Evolutionary conservation across 2,113 vertebrate genomes (phyloP), one percentile per base, ranked within the genome.

Genomic region (Nettapus auritus): DNA sequence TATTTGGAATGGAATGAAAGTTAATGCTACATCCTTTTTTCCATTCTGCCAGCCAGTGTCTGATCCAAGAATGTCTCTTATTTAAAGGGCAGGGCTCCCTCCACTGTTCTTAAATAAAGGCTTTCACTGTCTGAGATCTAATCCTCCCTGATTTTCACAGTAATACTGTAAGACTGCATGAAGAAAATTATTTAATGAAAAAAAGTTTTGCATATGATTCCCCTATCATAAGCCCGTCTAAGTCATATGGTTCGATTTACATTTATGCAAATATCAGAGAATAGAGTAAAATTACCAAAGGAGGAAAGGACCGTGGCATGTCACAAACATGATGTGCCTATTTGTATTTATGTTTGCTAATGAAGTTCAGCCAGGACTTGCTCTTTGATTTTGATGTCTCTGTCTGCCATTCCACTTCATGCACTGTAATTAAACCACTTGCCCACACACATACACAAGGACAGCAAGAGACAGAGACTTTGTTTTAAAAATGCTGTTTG

Each of bases 281-380:
- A 92, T 31, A 86, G 82, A 97, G 66, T 87, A 80, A 94, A 97
- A 97, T 96, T 97, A 94, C 96, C 92, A 86, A 88, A 95, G 95
- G 86, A 56, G 11, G 59, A 95, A 92, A 96, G 75, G 95, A 92
- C 84, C 29, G 6, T 96, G 87, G 95, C 92, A 53, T 89, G 81
- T 97, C 94, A 75, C 95, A 97, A 96, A 95, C 95, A 97, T 96
- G 94, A 97, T 97, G 96, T 96, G 95, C 95, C 94, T 96, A 97
- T 97, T 98, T 97, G 93, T 97, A 96, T 97, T 97, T 96, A 88
- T 90, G 88, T 96, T 97, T 96, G 96, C 95, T 98, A 98, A 98
- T 98, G 97, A 97, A 96, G 90, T 95, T 98, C 97, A 98, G 97
- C 89, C 97, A 97, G 85, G 86, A 63, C 86, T 97, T 80, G 81